Base-by-base conservation (phyloP, 2,797 vertebrate genomes). In the Petrocephalus sullivani region DNA sequence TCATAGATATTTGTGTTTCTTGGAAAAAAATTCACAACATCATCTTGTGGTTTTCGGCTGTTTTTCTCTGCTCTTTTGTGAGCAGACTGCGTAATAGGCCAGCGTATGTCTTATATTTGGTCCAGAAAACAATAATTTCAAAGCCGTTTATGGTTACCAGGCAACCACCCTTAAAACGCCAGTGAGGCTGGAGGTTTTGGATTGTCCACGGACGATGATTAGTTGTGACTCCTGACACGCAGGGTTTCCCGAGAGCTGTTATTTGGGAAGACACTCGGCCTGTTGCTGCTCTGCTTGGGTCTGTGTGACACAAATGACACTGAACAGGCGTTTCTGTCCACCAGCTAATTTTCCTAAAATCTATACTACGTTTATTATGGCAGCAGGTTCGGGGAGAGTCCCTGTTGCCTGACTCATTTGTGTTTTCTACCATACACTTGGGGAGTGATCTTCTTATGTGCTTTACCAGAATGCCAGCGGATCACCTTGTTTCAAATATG, bases 111-210 rank as follows among this genome's bases (percentile, higher is more conserved):
- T 94, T 93, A 94, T 95, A 93, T 94, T 95, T 91, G 93, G 93
- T 64, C 28, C 91, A 91, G 89, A 91, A 92, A 94, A 92, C 91
- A 93, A 92, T 92, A 90, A 90, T 95, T 95, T 95, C 93, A 94
- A 95, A 94, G 92, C 89, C 92, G 91, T 94, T 92, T 94, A 93
- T 49, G 89, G 95, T 96, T 95, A 94, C 96, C 92, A 95, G 93
- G 96, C 96, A 96, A 96, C 96, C 94, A 93, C 94, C 94, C 93
- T 93, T 92, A 92, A 94, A 95, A 92, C 94, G 93, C 93, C 95
- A 94, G 92, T 94, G 94, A 91, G 85, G 92, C 92, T 93, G 91
- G 93, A 93, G 90, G 90, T 21, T 64, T 9, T 12, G n/a, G 60
- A 19, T 9, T 33, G 86, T 14, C n/a, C 61, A 60, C 28, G 37